A percentile compares a stretch with the other conserved stretches of the same genome.
Conservation (phyloP, 1,140 invertebrate genomes). For the Eueides isabella region DNA sequence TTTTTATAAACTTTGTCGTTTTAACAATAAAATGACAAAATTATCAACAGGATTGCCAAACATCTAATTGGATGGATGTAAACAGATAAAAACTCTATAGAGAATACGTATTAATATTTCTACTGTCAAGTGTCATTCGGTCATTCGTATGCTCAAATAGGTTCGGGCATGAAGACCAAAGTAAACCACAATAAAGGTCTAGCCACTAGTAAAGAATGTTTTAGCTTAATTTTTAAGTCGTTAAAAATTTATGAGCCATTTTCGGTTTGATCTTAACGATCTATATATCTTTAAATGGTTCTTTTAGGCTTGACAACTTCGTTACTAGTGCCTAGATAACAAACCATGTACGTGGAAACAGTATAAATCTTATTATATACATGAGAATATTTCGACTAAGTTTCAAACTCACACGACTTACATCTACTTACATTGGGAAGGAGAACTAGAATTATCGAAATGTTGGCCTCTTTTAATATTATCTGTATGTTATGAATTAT, state of each 20-base stretch:
- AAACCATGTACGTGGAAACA: conserved; percentile 18
- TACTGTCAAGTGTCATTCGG: conserved; percentile 27
- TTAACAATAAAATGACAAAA: conserved; percentile 73
- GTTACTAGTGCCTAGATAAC: conserved; percentile 9
- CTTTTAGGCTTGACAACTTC: neutral
- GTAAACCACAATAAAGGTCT: conserved; percentile 13
- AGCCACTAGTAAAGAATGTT: neutral
- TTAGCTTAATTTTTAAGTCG: neutral
- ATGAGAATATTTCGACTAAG: conserved; percentile 32
- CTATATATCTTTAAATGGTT: neutral
- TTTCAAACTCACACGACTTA: conserved; percentile 28
- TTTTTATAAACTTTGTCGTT: conserved; percentile 66
- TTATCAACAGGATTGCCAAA: conserved; percentile 43
- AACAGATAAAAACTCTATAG: conserved; percentile 35
- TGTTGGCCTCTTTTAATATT: neutral
- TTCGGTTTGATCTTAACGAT: neutral
- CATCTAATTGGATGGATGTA: conserved; percentile 27
- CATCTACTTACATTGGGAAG: conserved; percentile 6
- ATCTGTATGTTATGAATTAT: neutral
- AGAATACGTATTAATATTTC: conserved; percentile 11
- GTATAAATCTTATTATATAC: conserved; percentile 27
- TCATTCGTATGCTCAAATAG: conserved; percentile 52
- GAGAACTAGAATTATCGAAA: neutral
- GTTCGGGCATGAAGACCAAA: conserved; percentile 52
- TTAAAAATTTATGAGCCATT: conserved; percentile 12